Conservation (phyloP, 2,113 vertebrate species). For the Corynorhinus townsendii region DNA sequence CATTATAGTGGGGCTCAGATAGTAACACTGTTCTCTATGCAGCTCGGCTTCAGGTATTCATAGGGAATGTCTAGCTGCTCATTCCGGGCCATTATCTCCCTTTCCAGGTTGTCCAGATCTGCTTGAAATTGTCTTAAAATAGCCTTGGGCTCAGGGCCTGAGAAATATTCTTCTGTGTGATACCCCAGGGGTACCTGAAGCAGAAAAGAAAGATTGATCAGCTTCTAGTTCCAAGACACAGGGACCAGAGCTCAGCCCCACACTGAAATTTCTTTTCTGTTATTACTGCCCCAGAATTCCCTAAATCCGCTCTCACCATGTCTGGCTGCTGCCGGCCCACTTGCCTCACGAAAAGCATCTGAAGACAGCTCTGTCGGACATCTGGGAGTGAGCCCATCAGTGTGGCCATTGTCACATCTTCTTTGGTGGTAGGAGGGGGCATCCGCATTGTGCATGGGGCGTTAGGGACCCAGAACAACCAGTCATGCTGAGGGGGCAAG, state of each 20-base stretch:
- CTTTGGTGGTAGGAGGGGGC: slow-evolving; percentile 79
- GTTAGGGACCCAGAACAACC: slow-evolving; percentile 50
- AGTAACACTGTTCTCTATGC: slow-evolving; percentile 60
- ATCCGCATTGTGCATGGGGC: slow-evolving; percentile 28
- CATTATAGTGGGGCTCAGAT: not conserved
- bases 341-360: not conserved
- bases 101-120: slow-evolving; percentile 9
- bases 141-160: not conserved
- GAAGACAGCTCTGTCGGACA: not conserved
- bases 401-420: slow-evolving; percentile 76
- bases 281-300: not conserved
- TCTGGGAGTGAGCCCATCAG: slow-evolving; percentile 76
- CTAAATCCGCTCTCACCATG: slow-evolving; percentile 24
- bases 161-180: slow-evolving; percentile 26
- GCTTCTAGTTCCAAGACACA: not conserved
- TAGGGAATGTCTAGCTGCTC: not conserved
- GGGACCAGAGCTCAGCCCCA: not conserved
- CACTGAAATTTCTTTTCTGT: not conserved
- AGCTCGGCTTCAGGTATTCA: slow-evolving; percentile 34
- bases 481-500: not conserved
- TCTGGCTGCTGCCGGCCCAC: not conserved
- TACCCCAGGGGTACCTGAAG: slow-evolving; percentile 43
- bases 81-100: slow-evolving; percentile 21
- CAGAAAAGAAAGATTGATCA: not conserved
- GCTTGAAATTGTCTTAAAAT: slow-evolving; percentile 36